Evolutionary conservation across 2,888 invertebrate genomes (phyloP), one percentile per base, ranked within the genome.

Genomic region (Dasysyrphus tricinctus): DNA sequence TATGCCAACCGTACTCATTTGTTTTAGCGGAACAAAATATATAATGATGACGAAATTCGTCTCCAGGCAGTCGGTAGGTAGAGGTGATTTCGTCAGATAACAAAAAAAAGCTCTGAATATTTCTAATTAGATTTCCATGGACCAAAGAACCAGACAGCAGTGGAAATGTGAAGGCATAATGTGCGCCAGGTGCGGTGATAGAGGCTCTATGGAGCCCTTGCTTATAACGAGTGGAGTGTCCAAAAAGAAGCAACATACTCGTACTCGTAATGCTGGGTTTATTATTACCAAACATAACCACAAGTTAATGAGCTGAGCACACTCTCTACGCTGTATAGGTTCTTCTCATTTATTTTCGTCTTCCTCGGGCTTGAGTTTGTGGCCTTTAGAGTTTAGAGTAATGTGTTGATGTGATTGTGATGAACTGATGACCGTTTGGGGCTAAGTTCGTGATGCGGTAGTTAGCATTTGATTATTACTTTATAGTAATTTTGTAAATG

Each of bases 381-480:
- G 34, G 69, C 34, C 51, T 51, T 51, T 56, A n/a, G 42, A 61
- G 39, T 51, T 51, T 56, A n/a, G 42, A 61, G 39, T 39, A 54
- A 32, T 16, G 59, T 61, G 54, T 5, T 54, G 70, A 51, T 61
- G 61, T 63, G 51, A 69, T 42, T 42, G 51, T 44, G 67, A 70
- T 61, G 49, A 65, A 69, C 69, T 61, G 67, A 61, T 44, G 56
- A 79, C 79, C 57, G 59, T 59, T 72, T 44, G 70, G 37, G 75
- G 63, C 69, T 56, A 54, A 76, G 76, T 77, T 84, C 84, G 84
- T 84, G 84, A 76, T 76, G 72, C 72, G 75, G 80, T 80, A 59
- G 65, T 84, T 80, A 84, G 76, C 80, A 73, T 76, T 84, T 84
- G 67, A 84, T 84, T 76, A 76, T 37, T 77, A 61, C 67, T 61